Conservation (phyloP, 2,797 vertebrate species). For the Tapera naevia region DNA sequence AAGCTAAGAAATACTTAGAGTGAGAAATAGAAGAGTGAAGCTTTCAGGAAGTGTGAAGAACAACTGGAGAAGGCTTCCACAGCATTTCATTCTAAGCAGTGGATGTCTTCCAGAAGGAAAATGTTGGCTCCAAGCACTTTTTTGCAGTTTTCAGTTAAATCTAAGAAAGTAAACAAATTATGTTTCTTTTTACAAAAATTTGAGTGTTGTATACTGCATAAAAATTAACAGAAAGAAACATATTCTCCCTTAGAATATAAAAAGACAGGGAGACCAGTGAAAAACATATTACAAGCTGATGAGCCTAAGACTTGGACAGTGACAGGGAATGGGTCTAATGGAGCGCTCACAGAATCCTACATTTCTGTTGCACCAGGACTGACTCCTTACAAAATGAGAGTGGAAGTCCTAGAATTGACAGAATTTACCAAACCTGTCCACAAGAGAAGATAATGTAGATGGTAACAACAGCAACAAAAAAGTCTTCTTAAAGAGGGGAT, state of each 20-base stretch:
- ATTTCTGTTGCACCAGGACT: accelerated
- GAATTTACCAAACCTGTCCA: background rate
- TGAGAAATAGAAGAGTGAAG: background rate
- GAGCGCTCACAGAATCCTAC: background rate
- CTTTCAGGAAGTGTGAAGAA: background rate
- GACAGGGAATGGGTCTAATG: background rate
- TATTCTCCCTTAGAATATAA: background rate
- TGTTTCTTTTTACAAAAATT: background rate
- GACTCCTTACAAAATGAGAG: background rate
- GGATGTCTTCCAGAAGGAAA: background rate
- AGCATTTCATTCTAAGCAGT: background rate
- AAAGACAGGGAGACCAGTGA: background rate
- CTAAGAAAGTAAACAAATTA: background rate
- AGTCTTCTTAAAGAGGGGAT: background rate
- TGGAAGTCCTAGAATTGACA: background rate
- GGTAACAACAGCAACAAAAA: background rate
- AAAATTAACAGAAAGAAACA: background rate
- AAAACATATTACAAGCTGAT: background rate
- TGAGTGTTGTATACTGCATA: background rate
- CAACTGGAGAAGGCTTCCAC: background rate
- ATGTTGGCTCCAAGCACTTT: background rate
- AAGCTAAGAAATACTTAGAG: background rate
- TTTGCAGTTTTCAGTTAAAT: background rate
- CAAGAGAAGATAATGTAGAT: accelerated
- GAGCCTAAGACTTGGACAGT: background rate